Evolutionary conservation across 2,888 invertebrate genomes (phyloP).

Genomic region (Chamaedrilus cognettii): DNA sequence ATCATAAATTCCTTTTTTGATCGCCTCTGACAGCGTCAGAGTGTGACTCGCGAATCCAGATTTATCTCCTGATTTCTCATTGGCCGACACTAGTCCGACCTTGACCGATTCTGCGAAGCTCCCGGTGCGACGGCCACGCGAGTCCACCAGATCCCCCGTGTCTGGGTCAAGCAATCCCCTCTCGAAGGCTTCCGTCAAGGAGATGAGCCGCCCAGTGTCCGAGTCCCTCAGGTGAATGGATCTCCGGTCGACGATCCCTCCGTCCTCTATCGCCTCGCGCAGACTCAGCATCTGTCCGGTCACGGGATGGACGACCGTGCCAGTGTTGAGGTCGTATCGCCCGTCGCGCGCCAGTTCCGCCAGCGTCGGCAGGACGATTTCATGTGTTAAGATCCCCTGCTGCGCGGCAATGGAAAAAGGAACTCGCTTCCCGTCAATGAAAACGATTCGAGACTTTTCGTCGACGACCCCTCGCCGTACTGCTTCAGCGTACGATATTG

Average conservation of each 20-base stretch:
- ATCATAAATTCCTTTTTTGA: constrained; percentile 69
- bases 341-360: constrained; percentile 53
- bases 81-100: constrained; percentile 32
- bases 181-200: constrained; percentile 36
- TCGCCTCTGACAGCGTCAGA: constrained; percentile 64
- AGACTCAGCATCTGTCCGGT: constrained; percentile 56
- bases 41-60: not conserved
- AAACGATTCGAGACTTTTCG: constrained; percentile 16
- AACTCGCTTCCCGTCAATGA: not conserved
- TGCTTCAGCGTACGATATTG: constrained; percentile 72
- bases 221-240: constrained; percentile 50
- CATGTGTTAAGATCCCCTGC: constrained; percentile 20
- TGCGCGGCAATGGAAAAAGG: constrained; percentile 16
- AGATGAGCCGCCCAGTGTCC: constrained; percentile 40
- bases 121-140: constrained; percentile 31
- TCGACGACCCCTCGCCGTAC: constrained; percentile 89
- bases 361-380: constrained; percentile 28
- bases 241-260: constrained; percentile 47
- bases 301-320: constrained; percentile 68
- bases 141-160: constrained; percentile 44
- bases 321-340: constrained; percentile 68
- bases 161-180: constrained; percentile 68
- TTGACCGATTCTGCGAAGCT: constrained; percentile 36
- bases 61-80: too few relatives aligned
- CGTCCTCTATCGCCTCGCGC: constrained; percentile 70